Evolutionary conservation across 2,113 vertebrate genomes (phyloP).

Genomic region (Suricata suricatta): DNA sequence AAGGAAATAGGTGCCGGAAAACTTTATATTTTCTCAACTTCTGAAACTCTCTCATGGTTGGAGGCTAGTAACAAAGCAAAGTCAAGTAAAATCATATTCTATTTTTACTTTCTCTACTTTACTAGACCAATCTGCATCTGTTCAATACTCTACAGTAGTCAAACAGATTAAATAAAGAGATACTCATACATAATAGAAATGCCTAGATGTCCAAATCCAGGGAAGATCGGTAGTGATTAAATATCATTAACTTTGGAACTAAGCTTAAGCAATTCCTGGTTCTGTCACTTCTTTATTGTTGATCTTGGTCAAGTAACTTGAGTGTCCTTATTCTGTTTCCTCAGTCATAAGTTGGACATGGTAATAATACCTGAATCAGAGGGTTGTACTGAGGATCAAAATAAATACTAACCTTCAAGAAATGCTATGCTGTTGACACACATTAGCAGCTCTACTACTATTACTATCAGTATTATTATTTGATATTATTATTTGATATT

Average conservation of each 20-base stretch:
- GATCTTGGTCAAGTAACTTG: background rate
- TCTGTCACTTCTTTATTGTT: background rate
- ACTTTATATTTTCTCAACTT: constrained; percentile 19
- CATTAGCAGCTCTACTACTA: background rate
- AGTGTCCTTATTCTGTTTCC: background rate
- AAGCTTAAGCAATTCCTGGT: background rate
- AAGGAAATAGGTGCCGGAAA: background rate
- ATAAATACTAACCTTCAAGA: background rate
- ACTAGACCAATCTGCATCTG: background rate
- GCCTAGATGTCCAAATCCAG: background rate
- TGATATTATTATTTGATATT: background rate
- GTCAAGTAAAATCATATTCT: background rate
- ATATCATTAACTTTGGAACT: background rate
- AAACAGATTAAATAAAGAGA: background rate
- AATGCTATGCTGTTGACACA: background rate
- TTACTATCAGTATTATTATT: background rate
- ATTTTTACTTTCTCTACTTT: background rate
- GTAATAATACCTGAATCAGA: background rate
- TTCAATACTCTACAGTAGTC: background rate
- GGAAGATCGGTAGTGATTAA: background rate
- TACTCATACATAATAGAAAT: background rate
- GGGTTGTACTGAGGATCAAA: background rate
- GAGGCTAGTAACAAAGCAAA: background rate
- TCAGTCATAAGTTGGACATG: background rate
- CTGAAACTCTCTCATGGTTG: background rate